Percentiles rank a stretch among this genome's conserved stretches.
These are phyloP conservation scores for Vipera ursinii DNA, from an alignment of 2,797 vertebrate genomes.

Conservation along the genomic window DNA sequence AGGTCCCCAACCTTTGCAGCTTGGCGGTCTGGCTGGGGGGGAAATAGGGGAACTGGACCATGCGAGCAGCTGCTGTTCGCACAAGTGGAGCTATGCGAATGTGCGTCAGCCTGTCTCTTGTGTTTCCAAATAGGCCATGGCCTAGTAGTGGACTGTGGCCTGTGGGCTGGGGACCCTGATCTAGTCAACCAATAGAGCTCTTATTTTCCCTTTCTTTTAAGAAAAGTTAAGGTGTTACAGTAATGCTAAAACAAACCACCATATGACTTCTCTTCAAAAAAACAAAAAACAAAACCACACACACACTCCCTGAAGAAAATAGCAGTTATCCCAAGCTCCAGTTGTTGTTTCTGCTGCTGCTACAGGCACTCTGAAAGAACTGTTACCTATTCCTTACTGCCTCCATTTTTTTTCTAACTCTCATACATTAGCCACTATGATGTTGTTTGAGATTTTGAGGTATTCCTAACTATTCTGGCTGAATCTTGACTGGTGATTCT, in stretches of 20 bases:
- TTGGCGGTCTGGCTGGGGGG: not conserved
- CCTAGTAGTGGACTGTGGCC: too few species aligned
- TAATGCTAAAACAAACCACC: not conserved
- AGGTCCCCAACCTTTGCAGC: not conserved
- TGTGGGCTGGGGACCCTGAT: not conserved
- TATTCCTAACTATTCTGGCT: not conserved
- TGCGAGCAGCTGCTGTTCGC: fast-evolving
- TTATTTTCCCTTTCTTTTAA: not conserved
- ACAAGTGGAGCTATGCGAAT: not conserved
- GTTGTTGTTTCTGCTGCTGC: not conserved
- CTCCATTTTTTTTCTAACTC: not conserved
- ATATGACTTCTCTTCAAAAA: not conserved
- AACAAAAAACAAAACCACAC: not conserved
- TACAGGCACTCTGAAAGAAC: not conserved
- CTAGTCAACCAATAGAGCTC: not conserved
- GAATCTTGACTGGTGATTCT: not conserved
- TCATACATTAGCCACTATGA: not conserved
- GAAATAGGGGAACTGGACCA: not conserved
- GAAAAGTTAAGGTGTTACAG: not conserved
- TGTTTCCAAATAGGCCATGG: not conserved
- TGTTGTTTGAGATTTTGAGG: not conserved
- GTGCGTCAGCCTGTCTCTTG: fast-evolving
- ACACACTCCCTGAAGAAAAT: not conserved
- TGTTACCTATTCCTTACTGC: not conserved
- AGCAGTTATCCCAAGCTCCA: not conserved